A percentile compares a stretch with the other conserved stretches of the same genome.
Evolutionary conservation across 2,113 vertebrate species (phyloP).

Genomic region (Gnathonemus longibarbis): DNA sequence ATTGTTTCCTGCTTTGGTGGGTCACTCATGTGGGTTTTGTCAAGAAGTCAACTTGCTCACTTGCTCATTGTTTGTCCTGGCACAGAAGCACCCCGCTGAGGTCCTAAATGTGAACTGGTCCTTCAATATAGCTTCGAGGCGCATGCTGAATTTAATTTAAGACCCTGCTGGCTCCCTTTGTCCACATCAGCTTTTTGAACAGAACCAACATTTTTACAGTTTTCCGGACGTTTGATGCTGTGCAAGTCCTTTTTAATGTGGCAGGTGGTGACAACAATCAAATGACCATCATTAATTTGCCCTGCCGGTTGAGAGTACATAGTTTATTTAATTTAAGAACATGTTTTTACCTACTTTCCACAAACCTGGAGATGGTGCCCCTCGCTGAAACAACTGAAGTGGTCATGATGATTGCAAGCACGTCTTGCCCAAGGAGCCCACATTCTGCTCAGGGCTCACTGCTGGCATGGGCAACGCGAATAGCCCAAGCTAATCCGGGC

Average conservation of each 20-base stretch:
- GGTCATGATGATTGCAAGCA: not conserved
- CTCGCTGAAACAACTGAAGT: not conserved
- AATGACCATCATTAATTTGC: not conserved
- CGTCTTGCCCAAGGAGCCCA: too few species aligned
- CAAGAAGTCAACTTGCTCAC: not conserved
- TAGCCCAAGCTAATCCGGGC: not conserved
- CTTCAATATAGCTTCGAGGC: not conserved
- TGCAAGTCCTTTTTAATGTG: not conserved
- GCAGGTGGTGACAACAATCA: not conserved
- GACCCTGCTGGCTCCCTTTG: not conserved
- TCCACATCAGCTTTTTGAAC: not conserved
- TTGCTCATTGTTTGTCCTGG: conserved; percentile 19
- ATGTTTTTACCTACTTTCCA: not conserved
- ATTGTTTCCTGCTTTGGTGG: conserved; percentile 4
- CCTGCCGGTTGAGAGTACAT: not conserved
- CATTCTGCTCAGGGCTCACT: not conserved
- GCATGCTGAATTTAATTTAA: not conserved
- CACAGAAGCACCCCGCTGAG: conserved; percentile 1
- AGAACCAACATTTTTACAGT: not conserved
- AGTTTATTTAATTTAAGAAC: not conserved
- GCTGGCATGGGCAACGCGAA: not conserved
- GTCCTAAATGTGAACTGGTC: conserved; percentile 5
- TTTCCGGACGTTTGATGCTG: not conserved
- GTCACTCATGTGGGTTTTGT: not conserved
- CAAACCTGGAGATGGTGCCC: not conserved